phyloP scores from a whole-genome alignment of 2,797 vertebrate species.

The Microctenopoma lineatum region DNA sequence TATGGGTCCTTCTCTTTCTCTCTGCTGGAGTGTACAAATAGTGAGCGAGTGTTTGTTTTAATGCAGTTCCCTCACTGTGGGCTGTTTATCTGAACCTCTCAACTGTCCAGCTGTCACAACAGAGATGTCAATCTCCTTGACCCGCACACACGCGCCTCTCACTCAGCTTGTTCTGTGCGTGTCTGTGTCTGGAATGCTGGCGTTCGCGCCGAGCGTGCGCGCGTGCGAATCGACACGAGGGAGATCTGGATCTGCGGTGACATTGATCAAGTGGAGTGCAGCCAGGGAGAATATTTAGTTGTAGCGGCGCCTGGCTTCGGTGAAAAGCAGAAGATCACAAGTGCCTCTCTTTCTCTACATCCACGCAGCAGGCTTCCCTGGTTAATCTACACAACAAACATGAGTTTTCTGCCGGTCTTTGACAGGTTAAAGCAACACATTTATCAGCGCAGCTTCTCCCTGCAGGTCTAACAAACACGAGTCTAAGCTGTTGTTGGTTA shows the following conservation, averaged over 20 bases:
- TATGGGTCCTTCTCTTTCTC: slow-evolving; percentile 54
- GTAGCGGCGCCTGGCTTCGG: slow-evolving; percentile 28
- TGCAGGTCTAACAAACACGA: slow-evolving; percentile 15
- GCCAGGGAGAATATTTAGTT: slow-evolving; percentile 59
- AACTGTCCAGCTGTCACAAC: slow-evolving; percentile 85
- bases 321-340: slow-evolving; percentile 42
- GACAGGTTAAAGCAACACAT: slow-evolving; percentile 4
- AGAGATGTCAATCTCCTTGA: slow-evolving; percentile 77
- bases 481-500: slow-evolving; percentile 4
- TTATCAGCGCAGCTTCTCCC: slow-evolving; percentile 11
- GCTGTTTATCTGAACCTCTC: slow-evolving; percentile 82
- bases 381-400: slow-evolving; percentile 26
- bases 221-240: slow-evolving; percentile 42
- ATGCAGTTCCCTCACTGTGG: slow-evolving; percentile 66
- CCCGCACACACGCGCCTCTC: slow-evolving; percentile 63
- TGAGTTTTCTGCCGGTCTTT: slow-evolving; percentile 15
- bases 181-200: slow-evolving; percentile 40
- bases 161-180: slow-evolving; percentile 48
- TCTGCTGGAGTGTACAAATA: slow-evolving; percentile 62
- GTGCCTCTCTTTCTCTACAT: slow-evolving; percentile 10
- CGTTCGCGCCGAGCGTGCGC: slow-evolving; percentile 20
- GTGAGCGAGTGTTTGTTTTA: slow-evolving; percentile 78
- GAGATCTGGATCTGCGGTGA: slow-evolving; percentile 68
- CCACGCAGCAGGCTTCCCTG: slow-evolving; percentile 2
- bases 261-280: slow-evolving; percentile 73